A percentile compares a stretch with the other conserved stretches of the same genome.
phyloP scores from a whole-genome alignment of 2,797 vertebrate species.

The Arremon brunneinucha region DNA sequence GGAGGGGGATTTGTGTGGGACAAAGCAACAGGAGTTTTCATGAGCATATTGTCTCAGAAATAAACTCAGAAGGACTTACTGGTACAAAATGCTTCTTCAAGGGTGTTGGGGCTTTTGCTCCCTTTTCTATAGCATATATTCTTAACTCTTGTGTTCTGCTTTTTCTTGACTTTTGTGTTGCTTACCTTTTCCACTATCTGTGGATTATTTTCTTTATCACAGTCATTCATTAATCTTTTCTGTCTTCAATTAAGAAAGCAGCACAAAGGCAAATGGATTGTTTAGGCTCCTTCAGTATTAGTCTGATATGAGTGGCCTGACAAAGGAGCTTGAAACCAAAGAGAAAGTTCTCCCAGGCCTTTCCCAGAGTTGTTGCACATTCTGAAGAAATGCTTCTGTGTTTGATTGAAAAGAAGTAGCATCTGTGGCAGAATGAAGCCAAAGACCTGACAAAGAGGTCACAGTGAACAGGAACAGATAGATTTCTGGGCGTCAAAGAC shows the following conservation, averaged over 20 bases:
- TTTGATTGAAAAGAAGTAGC: not conserved
- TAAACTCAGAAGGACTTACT: not conserved
- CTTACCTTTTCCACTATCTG: not conserved
- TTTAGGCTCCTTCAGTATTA: not conserved
- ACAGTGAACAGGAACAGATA: not conserved
- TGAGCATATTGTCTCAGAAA: not conserved
- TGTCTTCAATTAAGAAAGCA: not conserved
- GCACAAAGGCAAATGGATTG: not conserved
- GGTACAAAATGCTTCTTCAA: not conserved
- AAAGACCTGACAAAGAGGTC: not conserved
- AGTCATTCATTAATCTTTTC: not conserved
- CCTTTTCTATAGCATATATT: not conserved
- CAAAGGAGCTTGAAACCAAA: not conserved
- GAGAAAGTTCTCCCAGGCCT: not conserved
- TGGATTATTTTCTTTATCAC: not conserved
- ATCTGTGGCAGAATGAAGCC: not conserved
- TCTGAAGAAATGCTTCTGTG: not conserved
- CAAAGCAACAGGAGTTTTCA: not conserved
- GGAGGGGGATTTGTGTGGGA: not conserved
- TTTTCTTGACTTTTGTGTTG: not conserved
- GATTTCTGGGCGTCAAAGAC: not conserved
- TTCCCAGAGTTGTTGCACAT: not conserved
- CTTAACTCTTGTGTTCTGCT: not conserved
- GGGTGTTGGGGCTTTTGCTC: rapidly evolving
- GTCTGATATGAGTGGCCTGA: not conserved